Conservation (phyloP, 2,888 invertebrate species). For the Athrips mouffetella region DNA sequence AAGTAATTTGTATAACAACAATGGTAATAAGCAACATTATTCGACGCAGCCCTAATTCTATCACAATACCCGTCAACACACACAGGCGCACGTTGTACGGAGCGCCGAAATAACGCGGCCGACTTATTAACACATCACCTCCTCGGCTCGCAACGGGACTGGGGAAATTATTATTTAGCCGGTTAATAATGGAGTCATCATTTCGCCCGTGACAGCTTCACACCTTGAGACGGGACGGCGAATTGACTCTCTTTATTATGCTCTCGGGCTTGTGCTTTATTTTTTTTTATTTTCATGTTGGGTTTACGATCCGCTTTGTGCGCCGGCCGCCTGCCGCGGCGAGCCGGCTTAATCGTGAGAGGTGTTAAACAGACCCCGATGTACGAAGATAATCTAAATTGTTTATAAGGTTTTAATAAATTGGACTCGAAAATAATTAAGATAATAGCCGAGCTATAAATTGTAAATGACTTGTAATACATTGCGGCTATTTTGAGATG, state of each 20-base stretch:
- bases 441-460: conserved; percentile 35
- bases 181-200: conserved; percentile 76
- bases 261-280: conserved; percentile 39
- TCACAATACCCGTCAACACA: conserved; percentile 13
- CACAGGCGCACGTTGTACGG: neutral
- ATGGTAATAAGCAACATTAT: conserved; percentile 14
- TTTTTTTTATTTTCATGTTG: conserved; percentile 49
- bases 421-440: conserved; percentile 58
- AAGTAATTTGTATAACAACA: conserved; percentile 15
- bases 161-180: conserved; percentile 63
- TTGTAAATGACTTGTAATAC: conserved; percentile 21
- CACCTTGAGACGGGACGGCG: conserved; percentile 65
- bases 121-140: conserved; percentile 61
- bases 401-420: conserved; percentile 50
- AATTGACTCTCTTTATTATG: conserved; percentile 69
- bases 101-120: conserved; percentile 36
- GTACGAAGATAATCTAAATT: conserved; percentile 56
- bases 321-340: conserved; percentile 39
- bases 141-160: conserved; percentile 51
- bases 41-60: conserved; percentile 17
- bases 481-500: conserved; percentile 8
- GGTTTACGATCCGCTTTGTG: conserved; percentile 64
- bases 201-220: conserved; percentile 74
- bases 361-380: conserved; percentile 61
- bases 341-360: conserved; percentile 45